Evolutionary conservation across 2,888 invertebrate genomes (phyloP), one percentile per base, ranked within the genome.

Genomic region (Drosophila bunnanda): DNA sequence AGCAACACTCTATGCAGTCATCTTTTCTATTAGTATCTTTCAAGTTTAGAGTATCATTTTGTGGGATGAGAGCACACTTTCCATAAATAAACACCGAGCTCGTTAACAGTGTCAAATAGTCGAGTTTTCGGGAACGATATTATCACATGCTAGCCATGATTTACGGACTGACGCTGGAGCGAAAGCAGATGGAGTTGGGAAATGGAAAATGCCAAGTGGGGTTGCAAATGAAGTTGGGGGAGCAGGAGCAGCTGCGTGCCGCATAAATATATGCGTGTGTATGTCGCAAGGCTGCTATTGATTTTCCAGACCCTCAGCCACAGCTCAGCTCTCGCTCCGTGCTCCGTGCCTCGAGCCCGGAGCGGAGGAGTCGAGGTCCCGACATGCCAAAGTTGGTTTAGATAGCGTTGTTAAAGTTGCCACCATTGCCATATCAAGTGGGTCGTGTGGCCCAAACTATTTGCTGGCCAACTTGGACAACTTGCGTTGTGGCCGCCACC

Each of bases 381-480:
- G 64, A 78, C 82, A 71, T 85, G 85, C 71, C 78, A 80, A 75
- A 78, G 69, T 74, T 77, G 62, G 80, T 70, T 82, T 78, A 75
- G 82, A 84, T 79, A 76, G 67, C 74, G 64, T 60, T 57, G 76
- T 59, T 58, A 59, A 64, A 65, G 73, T 54, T 69, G 55, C 43
- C 55, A 57, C 68, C 75, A 72, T 75, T 74, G 68, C 46, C 75
- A 62, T 74, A 69, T 77, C 67, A 72, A 66, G 39, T 22, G 52
- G 67, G 46, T 20, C 17, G 53, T 22, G 58, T 50, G 39, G 50
- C 41, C 22, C 54, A 64, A 82, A 77, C 77, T 82, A 75, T 81
- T 59, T 52, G 39, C 41, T 65, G 55, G 15, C 71, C 43, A 75
- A 75, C 69, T 64, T 28, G 36, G 48, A 15, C 50, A 50, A 32